Evolutionary conservation across 2,888 invertebrate species (phyloP).

Genomic region (Parnassius smintheus): DNA sequence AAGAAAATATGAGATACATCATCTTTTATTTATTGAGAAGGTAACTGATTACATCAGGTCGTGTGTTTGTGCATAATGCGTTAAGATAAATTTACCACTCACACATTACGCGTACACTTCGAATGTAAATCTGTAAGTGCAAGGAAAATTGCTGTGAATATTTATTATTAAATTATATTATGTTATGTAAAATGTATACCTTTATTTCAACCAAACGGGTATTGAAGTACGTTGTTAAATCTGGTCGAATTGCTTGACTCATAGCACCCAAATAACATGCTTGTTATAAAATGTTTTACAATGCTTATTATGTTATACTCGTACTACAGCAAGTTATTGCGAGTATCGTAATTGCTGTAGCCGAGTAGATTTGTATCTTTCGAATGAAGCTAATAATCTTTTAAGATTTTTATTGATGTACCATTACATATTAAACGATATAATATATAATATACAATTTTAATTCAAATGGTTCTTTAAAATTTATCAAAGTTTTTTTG

Average conservation of each 20-base stretch:
- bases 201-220: constrained; percentile 2
- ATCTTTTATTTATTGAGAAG: no score
- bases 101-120: not conserved
- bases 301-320: constrained; percentile 26
- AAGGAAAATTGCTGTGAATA: no score
- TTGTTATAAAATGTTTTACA: constrained; percentile 29
- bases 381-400: constrained; percentile 24
- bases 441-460: no score
- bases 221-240: constrained; percentile 19
- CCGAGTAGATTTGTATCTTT: constrained; percentile 40
- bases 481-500: no score
- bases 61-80: not conserved
- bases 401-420: no score
- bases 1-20: no score
- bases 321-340: constrained; percentile 27
- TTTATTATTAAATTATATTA: no score
- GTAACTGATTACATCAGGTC: no score
- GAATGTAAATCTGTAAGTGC: not conserved
- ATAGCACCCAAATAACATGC: constrained; percentile 25
- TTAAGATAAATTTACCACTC: not conserved
- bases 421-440: no score
- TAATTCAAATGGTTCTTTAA: no score
- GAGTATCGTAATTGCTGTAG: constrained; percentile 43
- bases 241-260: constrained; percentile 17
- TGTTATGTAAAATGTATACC: no score